Base-by-base conservation (phyloP, 2,797 vertebrate species). In the Esox lucius region DNA sequence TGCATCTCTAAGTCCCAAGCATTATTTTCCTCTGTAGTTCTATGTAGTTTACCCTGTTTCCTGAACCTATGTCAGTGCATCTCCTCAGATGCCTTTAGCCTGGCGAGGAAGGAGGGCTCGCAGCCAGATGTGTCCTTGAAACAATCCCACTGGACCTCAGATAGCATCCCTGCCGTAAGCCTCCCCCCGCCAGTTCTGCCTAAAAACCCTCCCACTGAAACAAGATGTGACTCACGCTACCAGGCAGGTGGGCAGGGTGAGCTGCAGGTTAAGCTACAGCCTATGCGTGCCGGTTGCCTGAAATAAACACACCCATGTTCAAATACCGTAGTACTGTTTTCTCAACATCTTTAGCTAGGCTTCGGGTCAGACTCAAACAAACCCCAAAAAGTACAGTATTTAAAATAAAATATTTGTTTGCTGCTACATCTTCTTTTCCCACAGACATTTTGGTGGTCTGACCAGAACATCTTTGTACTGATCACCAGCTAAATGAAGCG, bases 401-500 rank as follows among this genome's bases (percentile, higher is more conserved):
- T 26, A 24, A 61, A 61, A 61, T 8, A 24, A 24, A 26, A 61
- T n/a, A 3, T 56, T 8, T 24, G 11, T 46, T 22, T 17, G 61
- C n/a, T 22, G 56, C 7, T 59, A 8, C n/a, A 31, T 65, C 16
- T 11, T 35, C 31, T 33, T 19, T 16, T 66, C 31, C 31, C 28
- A 33, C 8, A 35, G 16, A 66, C 28, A 0, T 5, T 35, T 16
- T 31, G 26, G 17, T 66, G 12, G 64, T 66, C 16, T 35, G 31
- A 66, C 64, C 64, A 66, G 49, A 59, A 53, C n/a, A 71, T 28
- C 17, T 87, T 78, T 83, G 39, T 51, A 66, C 51, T 66, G 72
- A 73, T 49, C 81, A 80, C 28, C 24, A 65, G 71, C 85, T 86
- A 81, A 73, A 80, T 82, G 75, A 70, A 65, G 75, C 17, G 61